Base-by-base conservation (phyloP, 2,888 invertebrate species). In the Fragum whitleyi region DNA sequence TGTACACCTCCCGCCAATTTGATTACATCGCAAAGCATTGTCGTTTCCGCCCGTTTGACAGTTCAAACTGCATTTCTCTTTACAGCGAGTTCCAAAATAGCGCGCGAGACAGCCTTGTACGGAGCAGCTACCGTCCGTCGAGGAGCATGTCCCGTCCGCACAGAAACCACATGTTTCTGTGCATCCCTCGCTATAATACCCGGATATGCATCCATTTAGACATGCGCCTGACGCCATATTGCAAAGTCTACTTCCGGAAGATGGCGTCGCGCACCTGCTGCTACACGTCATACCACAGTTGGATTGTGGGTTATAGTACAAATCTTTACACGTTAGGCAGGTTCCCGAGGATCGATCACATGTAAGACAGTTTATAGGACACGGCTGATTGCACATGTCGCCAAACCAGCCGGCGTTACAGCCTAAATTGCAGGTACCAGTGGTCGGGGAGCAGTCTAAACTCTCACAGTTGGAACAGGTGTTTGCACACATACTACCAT, bases 91-190 rank as follows among this genome's bases (percentile, higher is more conserved):
- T 16, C 79, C 74, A 36, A 39, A 75, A 68, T 68, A 83, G 3
- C 77, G 72, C 0, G 74, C 28, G 2, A 16, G 0, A 28, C 83
- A 83, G 2, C 55, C 61, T 11, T 26, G n/a, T 7, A 29, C 39
- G 0, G 14, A 16, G 47, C 79, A 83, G 9, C 9, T 21, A 11
- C 79, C 83, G 23, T 74, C 68, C 0, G 14, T 16, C 1, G 76
- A 26, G 7, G 77, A 26, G n/a, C 83, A 83, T 0, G 19, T 36
- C 3, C 61, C 69, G 32, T 68, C 28, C 16, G 23, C 65, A 29
- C 83, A 83, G 26, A 55, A 65, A 0, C 77, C 83, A 28, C 83
- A 83, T 3, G 65, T n/a, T 23, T 74, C 29, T 23, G 32, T n/a
- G 26, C 79, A 79, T 6, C 71, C 36, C 9, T 3, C 16, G 29